These are phyloP conservation scores for Cervus canadensis DNA, from an alignment of 2,113 vertebrate genomes.

Conservation along the genomic window DNA sequence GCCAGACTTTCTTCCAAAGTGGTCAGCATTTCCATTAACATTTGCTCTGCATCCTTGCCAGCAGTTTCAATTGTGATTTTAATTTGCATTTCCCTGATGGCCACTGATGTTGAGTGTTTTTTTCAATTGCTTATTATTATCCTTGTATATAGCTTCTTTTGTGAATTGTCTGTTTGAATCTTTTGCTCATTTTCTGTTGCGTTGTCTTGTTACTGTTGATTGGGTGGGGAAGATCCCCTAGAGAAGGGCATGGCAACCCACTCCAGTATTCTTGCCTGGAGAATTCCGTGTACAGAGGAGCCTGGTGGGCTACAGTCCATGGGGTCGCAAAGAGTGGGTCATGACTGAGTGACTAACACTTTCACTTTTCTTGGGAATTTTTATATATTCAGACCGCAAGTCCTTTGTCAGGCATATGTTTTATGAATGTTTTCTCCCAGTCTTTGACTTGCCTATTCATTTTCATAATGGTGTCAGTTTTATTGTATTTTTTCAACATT, in stretches of 20 bases:
- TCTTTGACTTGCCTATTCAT: background rate
- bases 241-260: background rate
- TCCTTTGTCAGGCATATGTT: background rate
- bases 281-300: background rate
- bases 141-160: background rate
- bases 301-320: background rate
- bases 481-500: background rate
- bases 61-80: background rate
- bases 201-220: background rate
- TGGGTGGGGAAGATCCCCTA: background rate
- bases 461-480: constrained; percentile 24
- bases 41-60: background rate
- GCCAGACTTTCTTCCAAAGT: background rate
- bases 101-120: background rate
- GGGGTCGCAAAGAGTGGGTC: background rate
- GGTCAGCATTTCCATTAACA: background rate
- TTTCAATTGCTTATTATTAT: background rate
- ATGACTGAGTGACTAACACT: background rate
- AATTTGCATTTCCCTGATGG: background rate
- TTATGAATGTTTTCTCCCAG: background rate
- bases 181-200: background rate
- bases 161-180: background rate
- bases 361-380: background rate
- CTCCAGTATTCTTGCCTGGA: background rate
- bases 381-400: background rate